These are phyloP conservation scores for Willisornis vidua DNA, from an alignment of 2,113 vertebrate species.

Conservation along the genomic window DNA sequence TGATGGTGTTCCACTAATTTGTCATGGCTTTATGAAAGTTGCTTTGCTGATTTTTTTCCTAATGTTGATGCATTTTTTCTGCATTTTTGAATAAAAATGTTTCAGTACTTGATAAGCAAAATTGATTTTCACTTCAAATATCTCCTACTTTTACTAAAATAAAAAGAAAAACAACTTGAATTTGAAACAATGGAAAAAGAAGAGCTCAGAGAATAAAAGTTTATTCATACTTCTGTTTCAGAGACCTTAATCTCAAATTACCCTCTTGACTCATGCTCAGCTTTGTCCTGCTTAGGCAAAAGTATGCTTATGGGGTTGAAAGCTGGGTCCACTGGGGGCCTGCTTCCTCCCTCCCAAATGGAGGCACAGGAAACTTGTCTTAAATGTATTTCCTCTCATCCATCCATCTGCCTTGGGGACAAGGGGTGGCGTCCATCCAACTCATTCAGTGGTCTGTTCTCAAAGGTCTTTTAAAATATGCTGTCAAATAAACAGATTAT, in stretches of 20 bases:
- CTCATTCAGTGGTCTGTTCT: constrained; percentile 6
- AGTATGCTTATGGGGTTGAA: not conserved
- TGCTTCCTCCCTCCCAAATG: not conserved
- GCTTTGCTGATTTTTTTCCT: not conserved
- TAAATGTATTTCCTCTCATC: constrained; percentile 16
- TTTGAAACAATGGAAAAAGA: not conserved
- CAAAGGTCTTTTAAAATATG: constrained; percentile 33
- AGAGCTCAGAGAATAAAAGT: not conserved
- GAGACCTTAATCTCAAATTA: constrained; percentile 2
- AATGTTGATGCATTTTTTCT: not conserved
- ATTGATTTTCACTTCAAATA: not conserved
- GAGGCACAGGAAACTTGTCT: constrained; percentile 24
- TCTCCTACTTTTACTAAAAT: not conserved
- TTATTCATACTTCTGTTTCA: not conserved
- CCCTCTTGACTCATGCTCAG: not conserved
- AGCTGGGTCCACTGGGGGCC: not conserved
- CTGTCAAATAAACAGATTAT: constrained; percentile 51
- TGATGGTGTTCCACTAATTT: not conserved
- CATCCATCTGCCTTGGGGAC: not conserved
- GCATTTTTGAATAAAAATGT: not conserved
- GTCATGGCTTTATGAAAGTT: not conserved
- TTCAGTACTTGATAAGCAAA: not conserved
- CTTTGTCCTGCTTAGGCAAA: not conserved
- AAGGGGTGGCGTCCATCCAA: constrained; percentile 40
- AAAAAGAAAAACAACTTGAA: not conserved